These are phyloP conservation scores for Hydropsyche tenuis DNA, from an alignment of 1,140 invertebrate genomes.

Conservation along the genomic window DNA sequence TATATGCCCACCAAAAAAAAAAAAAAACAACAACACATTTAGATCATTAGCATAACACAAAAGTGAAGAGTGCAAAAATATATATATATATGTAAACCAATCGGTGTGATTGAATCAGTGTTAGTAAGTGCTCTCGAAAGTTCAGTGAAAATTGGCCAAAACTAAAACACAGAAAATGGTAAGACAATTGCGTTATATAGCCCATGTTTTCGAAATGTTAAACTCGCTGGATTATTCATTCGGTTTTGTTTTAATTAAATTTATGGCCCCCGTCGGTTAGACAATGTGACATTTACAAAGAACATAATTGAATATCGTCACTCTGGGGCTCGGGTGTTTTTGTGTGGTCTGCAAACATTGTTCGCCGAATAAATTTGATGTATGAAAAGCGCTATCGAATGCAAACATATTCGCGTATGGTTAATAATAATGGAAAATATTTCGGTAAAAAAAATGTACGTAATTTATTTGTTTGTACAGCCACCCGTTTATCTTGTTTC, in stretches of 20 bases:
- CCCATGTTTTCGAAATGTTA: no score
- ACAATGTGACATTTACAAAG: constrained; percentile 6
- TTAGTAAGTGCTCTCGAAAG: no score
- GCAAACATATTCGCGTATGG: background rate
- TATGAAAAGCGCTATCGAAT: constrained; percentile 11
- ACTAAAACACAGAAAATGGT: no score
- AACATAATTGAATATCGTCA: constrained; percentile 16
- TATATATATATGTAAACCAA: background rate
- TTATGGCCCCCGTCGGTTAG: background rate
- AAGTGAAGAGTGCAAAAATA: background rate
- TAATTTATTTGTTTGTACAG: constrained; percentile 16
- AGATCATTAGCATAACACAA: background rate
- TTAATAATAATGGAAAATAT: background rate
- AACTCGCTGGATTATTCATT: constrained; percentile 19
- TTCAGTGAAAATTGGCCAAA: no score
- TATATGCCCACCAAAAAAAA: constrained; percentile 15
- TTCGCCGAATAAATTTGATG: background rate
- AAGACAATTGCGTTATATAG: no score
- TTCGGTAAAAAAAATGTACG: background rate
- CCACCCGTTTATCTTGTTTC: background rate
- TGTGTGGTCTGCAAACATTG: constrained; percentile 6
- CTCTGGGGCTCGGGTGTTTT: constrained; percentile 5
- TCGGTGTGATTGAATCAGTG: background rate
- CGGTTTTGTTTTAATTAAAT: background rate
- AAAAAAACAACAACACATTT: background rate